A percentile compares a stretch with the other conserved stretches of the same genome.
These are phyloP conservation scores for Ianthella basta DNA, from an alignment of 37 sponge, comb jelly and placozoan genomes.

Conservation along the genomic window DNA sequence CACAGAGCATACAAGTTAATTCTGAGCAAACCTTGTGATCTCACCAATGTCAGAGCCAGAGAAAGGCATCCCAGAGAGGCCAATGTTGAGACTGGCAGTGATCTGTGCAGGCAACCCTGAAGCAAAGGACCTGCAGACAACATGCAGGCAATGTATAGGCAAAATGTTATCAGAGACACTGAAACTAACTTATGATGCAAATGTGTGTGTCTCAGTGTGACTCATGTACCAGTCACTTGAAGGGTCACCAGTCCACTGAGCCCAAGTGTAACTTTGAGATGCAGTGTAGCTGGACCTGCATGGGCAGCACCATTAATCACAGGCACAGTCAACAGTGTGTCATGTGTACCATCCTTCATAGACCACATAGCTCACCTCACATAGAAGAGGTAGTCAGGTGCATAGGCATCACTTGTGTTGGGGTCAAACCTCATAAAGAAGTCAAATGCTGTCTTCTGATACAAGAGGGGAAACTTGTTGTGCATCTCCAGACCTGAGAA, in stretches of 20 bases:
- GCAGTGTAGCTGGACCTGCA: slow-evolving; percentile 63
- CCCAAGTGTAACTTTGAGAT: slow-evolving; percentile 64
- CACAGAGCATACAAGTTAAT: not conserved
- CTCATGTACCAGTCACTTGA: slow-evolving; percentile 56
- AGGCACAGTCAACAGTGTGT: too few relatives aligned
- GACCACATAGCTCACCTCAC: slow-evolving; percentile 35
- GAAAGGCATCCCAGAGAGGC: slow-evolving; percentile 68
- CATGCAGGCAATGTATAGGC: too few relatives aligned
- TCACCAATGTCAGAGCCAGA: slow-evolving; percentile 71
- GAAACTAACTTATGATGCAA: not conserved
- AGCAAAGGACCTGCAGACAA: slow-evolving; percentile 52
- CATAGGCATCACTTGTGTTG: slow-evolving; percentile 47
- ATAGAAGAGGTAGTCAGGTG: slow-evolving; percentile 64
- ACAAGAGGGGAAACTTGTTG: slow-evolving; percentile 52
- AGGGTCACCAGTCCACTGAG: slow-evolving; percentile 73
- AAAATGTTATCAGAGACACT: too few relatives aligned
- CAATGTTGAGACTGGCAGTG: slow-evolving; percentile 60
- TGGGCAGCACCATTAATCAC: too few relatives aligned
- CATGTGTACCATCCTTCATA: too few relatives aligned
- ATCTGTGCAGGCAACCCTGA: slow-evolving; percentile 65
- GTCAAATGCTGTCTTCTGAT: slow-evolving; percentile 68
- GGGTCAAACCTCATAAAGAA: slow-evolving; percentile 35
- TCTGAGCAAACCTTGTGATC: not conserved
- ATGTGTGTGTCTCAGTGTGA: not conserved
- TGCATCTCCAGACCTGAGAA: slow-evolving; percentile 69